phyloP scores from a whole-genome alignment of 2,888 invertebrate species.

The Keiferia lycopersicella region DNA sequence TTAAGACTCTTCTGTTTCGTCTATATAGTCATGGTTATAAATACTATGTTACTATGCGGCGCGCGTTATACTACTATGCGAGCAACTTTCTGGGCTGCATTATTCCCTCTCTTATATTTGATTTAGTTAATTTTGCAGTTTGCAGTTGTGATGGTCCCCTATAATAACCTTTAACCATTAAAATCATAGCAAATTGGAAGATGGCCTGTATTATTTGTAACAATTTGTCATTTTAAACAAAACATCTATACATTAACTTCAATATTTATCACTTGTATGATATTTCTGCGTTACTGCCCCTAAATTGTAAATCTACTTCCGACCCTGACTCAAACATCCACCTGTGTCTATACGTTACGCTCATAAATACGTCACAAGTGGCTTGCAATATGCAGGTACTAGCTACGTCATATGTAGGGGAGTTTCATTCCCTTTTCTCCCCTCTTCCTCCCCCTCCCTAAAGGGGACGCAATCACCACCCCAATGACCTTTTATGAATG shows the following conservation, averaged over 20 bases:
- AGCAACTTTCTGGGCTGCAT: too few relatives aligned
- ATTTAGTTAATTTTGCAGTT: too few relatives aligned
- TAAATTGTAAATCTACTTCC: constrained; percentile 3
- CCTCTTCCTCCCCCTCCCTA: background rate
- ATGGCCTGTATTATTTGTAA: too few relatives aligned
- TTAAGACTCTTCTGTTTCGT: too few relatives aligned
- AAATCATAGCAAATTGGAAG: too few relatives aligned
- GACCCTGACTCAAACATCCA: constrained; percentile 33
- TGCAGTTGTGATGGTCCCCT: too few relatives aligned
- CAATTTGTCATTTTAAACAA: background rate
- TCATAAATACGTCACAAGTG: constrained; percentile 46
- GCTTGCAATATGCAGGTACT: constrained; percentile 46
- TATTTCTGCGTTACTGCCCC: background rate
- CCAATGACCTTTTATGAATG: constrained; percentile 40
- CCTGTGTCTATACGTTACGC: constrained; percentile 47
- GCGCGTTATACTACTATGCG: too few relatives aligned
- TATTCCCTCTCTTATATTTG: too few relatives aligned
- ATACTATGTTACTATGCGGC: too few relatives aligned
- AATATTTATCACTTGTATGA: background rate
- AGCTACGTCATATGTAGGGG: constrained; percentile 32
- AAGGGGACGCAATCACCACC: constrained; percentile 27
- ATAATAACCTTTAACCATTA: too few relatives aligned
- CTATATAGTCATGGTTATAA: too few relatives aligned
- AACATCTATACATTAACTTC: background rate
- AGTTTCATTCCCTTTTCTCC: background rate